Conservation (phyloP, 2,888 invertebrate genomes). For the Scaptomyza reducta region DNA sequence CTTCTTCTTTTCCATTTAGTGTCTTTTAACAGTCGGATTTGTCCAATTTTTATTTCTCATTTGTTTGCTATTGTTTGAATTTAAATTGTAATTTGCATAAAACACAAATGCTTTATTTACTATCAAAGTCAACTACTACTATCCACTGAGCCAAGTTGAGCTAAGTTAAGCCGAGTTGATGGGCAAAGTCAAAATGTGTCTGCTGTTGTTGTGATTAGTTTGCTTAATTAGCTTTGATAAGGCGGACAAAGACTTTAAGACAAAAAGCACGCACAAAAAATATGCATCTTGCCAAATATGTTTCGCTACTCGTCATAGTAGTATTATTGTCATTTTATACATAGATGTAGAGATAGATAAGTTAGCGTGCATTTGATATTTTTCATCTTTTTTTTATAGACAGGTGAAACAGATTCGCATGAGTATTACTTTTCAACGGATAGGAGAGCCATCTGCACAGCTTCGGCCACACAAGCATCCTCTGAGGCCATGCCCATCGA, state of each 20-base stretch:
- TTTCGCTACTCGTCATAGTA: conserved; percentile 20
- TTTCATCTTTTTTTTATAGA: not conserved
- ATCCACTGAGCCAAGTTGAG: conserved; percentile 11
- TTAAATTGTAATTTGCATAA: conserved; percentile 77
- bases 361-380: too few species aligned
- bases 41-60: not conserved
- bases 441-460: conserved; percentile 82
- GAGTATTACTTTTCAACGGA: conserved; percentile 5
- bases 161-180: conserved; percentile 20
- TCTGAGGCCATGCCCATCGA: conserved; percentile 88
- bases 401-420: not conserved
- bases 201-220: conserved; percentile 60
- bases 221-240: conserved; percentile 69
- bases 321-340: conserved; percentile 17
- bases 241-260: conserved; percentile 31
- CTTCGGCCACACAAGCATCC: conserved; percentile 86
- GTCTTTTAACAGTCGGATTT: conserved; percentile 14
- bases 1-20: conserved; percentile 5
- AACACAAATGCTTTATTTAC: conserved; percentile 60
- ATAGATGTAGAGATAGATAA: not conserved
- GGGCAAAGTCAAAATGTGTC: conserved; percentile 47
- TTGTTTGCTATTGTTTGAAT: conserved; percentile 58
- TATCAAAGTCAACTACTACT: conserved; percentile 64
- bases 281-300: conserved; percentile 30
- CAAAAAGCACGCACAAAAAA: conserved; percentile 6